Conservation (phyloP, 2,888 invertebrate genomes). For the Clanis bilineata region DNA sequence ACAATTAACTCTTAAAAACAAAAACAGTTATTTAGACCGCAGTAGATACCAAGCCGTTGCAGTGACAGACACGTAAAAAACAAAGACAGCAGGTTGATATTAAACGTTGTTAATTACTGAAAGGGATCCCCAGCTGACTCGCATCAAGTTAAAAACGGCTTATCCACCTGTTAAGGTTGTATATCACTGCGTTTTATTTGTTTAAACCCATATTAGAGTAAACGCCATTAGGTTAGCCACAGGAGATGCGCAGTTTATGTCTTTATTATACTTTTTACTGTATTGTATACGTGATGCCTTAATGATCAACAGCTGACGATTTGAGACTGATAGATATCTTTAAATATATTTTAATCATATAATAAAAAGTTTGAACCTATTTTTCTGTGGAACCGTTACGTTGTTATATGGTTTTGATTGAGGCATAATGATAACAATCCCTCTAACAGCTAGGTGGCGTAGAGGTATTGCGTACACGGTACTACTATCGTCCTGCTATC, state of each 20-base stretch:
- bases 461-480: too few species aligned
- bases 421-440: too few species aligned
- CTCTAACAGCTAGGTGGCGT: too few species aligned
- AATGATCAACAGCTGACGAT: conserved; percentile 49
- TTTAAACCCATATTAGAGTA: conserved; percentile 61
- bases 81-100: conserved; percentile 67
- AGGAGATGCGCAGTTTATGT: conserved; percentile 69
- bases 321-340: conserved; percentile 24
- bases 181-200: conserved; percentile 63
- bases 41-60: not conserved
- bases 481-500: too few species aligned
- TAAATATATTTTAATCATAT: too few species aligned
- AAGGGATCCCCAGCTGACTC: conserved; percentile 57
- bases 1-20: not conserved
- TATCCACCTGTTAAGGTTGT: conserved; percentile 67
- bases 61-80: conserved; percentile 1
- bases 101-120: conserved; percentile 67
- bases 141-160: conserved; percentile 37
- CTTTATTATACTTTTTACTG: conserved; percentile 69
- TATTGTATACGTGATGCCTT: conserved; percentile 44
- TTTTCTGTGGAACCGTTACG: too few species aligned
- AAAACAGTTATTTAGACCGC: not conserved
- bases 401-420: too few species aligned
- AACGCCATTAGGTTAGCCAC: conserved; percentile 75
- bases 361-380: too few species aligned